A percentile compares a stretch with the other conserved stretches of the same genome.
phyloP scores from a whole-genome alignment of 2,888 invertebrate species.

The Sthenelais limicola region DNA sequence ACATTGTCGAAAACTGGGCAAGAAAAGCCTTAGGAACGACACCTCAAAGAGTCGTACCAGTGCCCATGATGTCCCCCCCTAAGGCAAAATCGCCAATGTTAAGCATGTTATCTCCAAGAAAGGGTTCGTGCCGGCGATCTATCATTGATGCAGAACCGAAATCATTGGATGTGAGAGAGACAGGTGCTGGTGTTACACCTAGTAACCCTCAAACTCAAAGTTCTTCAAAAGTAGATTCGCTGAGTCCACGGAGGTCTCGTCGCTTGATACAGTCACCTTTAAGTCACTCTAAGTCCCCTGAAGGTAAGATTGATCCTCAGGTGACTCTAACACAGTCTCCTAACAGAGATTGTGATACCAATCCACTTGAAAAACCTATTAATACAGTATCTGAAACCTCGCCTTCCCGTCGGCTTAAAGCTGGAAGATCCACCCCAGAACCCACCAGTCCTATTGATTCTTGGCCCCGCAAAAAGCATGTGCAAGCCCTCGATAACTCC shows the following conservation, averaged over 20 bases:
- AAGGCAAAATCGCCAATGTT: no score
- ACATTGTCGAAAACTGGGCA: conserved; percentile 17
- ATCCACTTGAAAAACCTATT: background rate
- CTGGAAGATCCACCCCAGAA: conserved; percentile 18
- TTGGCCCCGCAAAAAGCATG: conserved; percentile 21
- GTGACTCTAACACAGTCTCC: background rate
- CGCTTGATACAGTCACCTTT: no score
- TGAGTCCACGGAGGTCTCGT: no score
- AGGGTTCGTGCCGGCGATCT: no score
- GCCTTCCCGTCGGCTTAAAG: conserved; percentile 11
- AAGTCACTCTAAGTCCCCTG: no score
- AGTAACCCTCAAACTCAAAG: background rate
- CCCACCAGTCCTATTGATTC: conserved; percentile 25
- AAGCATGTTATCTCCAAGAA: no score
- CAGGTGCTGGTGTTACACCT: background rate
- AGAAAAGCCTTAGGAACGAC: conserved; percentile 16
- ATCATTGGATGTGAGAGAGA: no score
- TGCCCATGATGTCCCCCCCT: no score
- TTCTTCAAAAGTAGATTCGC: background rate
- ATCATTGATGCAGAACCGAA: no score
- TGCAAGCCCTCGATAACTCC: background rate
- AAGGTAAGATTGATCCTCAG: background rate
- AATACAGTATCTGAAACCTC: background rate
- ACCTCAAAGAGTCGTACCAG: conserved; percentile 19
- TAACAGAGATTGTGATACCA: background rate